These are phyloP conservation scores for Heteractis magnifica DNA, from an alignment of 92 coral and sea anemone species.

Conservation along the genomic window DNA sequence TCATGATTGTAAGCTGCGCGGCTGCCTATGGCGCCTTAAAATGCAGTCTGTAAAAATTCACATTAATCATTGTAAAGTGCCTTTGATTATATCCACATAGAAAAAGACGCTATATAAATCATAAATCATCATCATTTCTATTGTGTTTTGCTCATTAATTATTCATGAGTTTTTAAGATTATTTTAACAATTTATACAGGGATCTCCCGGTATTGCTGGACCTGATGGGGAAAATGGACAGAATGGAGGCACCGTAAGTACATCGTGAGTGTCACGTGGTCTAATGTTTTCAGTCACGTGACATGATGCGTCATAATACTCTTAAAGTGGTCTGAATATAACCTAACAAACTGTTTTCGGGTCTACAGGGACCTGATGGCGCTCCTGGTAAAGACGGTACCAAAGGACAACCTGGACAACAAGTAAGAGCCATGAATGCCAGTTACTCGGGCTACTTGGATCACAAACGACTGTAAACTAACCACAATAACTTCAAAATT, in stretches of 20 bases:
- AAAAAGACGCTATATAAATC: no score
- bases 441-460: neutral
- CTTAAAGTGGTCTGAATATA: neutral
- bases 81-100: no score
- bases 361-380: slow-evolving; percentile 42
- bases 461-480: no score
- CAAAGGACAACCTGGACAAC: slow-evolving; percentile 53
- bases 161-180: no score
- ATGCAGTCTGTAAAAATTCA: no score
- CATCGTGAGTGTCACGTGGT: slow-evolving; percentile 36
- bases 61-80: no score
- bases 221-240: slow-evolving; percentile 44
- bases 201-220: slow-evolving; percentile 43
- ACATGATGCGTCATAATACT: neutral
- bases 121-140: no score
- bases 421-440: slow-evolving; percentile 23
- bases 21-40: no score
- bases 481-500: no score
- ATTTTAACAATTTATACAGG: slow-evolving; percentile 12
- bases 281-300: slow-evolving; percentile 4
- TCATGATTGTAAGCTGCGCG: no score
- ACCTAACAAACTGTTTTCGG: neutral
- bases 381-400: slow-evolving; percentile 46
- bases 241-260: slow-evolving; percentile 51
- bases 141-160: no score